A percentile compares a stretch with the other conserved stretches of the same genome.
phyloP scores from a whole-genome alignment of 2,888 invertebrate genomes.

The Pteria penguin region DNA sequence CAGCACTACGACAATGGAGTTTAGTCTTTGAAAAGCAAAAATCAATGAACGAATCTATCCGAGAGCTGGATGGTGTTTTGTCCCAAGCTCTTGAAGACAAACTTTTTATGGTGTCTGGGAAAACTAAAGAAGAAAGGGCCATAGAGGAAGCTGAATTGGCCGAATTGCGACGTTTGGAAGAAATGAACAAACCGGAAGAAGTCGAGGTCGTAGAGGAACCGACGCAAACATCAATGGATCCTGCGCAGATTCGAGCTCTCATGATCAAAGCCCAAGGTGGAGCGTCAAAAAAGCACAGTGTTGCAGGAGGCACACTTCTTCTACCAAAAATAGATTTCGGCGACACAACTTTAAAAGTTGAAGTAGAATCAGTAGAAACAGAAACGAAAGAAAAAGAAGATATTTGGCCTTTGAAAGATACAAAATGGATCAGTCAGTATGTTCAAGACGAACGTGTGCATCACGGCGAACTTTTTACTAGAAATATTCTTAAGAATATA shows the following conservation, averaged over 20 bases:
- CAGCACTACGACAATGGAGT: conserved; percentile 47
- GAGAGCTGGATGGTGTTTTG: conserved; percentile 48
- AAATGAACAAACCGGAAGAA: neutral
- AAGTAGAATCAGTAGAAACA: neutral
- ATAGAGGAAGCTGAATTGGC: neutral
- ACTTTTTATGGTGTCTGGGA: neutral
- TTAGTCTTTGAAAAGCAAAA: conserved; percentile 53
- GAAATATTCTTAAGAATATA: conserved; percentile 42
- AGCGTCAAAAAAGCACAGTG: neutral
- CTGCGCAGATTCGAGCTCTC: conserved; percentile 13
- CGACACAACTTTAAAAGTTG: conserved; percentile 15
- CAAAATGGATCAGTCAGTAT: conserved; percentile 29
- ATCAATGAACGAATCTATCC: conserved; percentile 50
- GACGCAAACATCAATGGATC: conserved; percentile 15
- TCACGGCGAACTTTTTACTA: conserved; percentile 36
- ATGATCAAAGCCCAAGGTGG: conserved; percentile 18
- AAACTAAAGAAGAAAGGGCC: neutral
- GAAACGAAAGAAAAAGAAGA: conserved; percentile 25
- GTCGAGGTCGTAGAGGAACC: neutral
- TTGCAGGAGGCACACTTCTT: conserved; percentile 7
- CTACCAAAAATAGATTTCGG: conserved; percentile 28
- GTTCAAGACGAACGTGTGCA: conserved; percentile 30
- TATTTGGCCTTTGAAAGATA: conserved; percentile 34
- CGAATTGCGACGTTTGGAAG: neutral
- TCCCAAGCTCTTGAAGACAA: conserved; percentile 43